phyloP scores from a whole-genome alignment of 2,888 invertebrate species.

The Eubasilissa splendida region DNA sequence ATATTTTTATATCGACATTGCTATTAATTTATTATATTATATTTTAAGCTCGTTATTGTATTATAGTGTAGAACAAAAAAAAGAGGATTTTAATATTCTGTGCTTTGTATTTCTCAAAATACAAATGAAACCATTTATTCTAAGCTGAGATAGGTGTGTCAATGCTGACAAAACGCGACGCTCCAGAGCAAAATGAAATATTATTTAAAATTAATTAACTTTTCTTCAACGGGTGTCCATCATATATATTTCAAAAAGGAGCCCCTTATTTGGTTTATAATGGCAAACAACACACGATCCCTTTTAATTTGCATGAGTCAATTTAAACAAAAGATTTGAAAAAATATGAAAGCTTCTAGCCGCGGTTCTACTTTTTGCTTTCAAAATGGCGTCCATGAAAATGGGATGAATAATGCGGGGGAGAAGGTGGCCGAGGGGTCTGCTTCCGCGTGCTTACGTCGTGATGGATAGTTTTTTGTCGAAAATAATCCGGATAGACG shows the following conservation, averaged over 20 bases:
- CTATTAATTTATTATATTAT: too few species aligned
- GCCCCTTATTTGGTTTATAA: slow-evolving; percentile 25
- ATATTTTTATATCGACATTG: too few species aligned
- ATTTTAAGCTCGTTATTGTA: too few species aligned
- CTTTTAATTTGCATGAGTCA: slow-evolving; percentile 31
- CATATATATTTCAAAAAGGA: not conserved
- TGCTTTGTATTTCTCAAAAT: too few species aligned
- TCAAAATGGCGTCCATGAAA: slow-evolving; percentile 26
- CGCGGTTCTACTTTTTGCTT: slow-evolving; percentile 29
- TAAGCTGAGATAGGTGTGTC: too few species aligned
- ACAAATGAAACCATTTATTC: too few species aligned
- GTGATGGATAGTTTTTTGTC: slow-evolving; percentile 39
- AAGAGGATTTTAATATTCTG: too few species aligned
- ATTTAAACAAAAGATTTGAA: slow-evolving; percentile 32
- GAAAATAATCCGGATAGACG: slow-evolving; percentile 32
- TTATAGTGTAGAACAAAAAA: too few species aligned
- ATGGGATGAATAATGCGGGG: slow-evolving; percentile 30
- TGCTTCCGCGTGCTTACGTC: slow-evolving; percentile 1
- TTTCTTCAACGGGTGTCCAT: not conserved
- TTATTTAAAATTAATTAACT: too few species aligned
- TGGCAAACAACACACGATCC: slow-evolving; percentile 39
- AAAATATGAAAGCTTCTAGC: slow-evolving; percentile 31
- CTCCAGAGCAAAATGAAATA: too few species aligned
- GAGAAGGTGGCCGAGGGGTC: not conserved
- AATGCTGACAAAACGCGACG: too few species aligned